Evolutionary conservation across 1,140 invertebrate genomes (phyloP), one percentile per base, ranked within the genome.

Genomic region (Rhopalosiphum maidis): DNA sequence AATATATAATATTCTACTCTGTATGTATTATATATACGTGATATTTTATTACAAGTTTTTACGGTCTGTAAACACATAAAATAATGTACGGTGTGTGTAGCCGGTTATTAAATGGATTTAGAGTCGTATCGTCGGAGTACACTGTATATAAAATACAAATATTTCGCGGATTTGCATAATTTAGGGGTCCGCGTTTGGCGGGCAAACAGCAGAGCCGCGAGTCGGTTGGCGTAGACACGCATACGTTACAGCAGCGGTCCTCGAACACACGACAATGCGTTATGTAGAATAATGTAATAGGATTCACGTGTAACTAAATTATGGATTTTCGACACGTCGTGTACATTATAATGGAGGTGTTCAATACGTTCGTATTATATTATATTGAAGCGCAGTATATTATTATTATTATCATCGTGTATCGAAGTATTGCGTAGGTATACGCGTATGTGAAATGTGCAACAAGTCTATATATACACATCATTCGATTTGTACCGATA

Each of bases 1-100:
- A 82, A 37, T 22, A 37, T 82, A 35, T 37, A 35, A 37, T 83
- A 43, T 30, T n/a, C 30, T 18, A 77, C 30, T 77, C 60, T 85
- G 43, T 85, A 43, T 41, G 41, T 85, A 43, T 85, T 11, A 25
- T 85, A 85, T 85, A 25, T 30, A 37, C 37, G 37, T 43, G 83
- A 85, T 85, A 85, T 85, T 48, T 86, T 86, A 86, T 86, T 87
- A 87, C 85, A 46, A 87, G 25, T 87, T 87, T 87, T 87, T 87
- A 87, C 43, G 43, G 43, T 87, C 85, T 87, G 85, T 87, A 87
- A 87, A 87, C 85, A 87, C 85, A 46, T 46, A 46, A 85, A 46
- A 87, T 87, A 87, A 46, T 87, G 85, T n/a, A 46, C 43, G 85
- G 85, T 3, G 85, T 48, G 43, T 48, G 37, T 43, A 46, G 3